Base-by-base conservation (phyloP, 2,797 vertebrate species). In the Huso huso region DNA sequence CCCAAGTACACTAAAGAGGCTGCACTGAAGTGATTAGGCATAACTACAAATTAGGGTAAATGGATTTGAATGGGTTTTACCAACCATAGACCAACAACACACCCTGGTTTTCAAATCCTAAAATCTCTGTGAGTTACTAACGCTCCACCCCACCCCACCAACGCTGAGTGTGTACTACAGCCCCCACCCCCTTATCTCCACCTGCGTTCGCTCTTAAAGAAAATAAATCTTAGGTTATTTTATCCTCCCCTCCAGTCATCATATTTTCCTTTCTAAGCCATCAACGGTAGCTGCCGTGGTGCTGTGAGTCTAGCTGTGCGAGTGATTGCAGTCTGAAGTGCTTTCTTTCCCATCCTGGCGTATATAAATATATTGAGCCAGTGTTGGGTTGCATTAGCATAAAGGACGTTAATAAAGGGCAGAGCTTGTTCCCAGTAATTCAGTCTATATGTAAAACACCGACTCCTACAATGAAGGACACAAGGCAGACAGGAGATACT, bases 361-460 rank as follows among this genome's bases (percentile, higher is more conserved):
- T 12, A 57, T 7, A 62, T 4, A 6, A 23, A 58, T 66, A 8
- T 64, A 58, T 66, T 71, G 70, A 73, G 65, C 67, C 62, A 55
- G 71, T 71, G 67, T 70, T 79, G 74, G 72, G 66, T 70, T 66
- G 37, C 70, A 82, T 87, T 84, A 81, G 74, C 83, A 85, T 84
- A 83, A 79, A 76, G 70, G 71, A 76, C 72, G 79, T 84, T 84
- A 84, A 81, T 81, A 84, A 84, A 81, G 78, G 74, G 77, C 72
- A 81, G 69, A 70, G 69, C 70, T 72, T 57, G 12, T 81, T 76
- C 64, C 74, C 72, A 75, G 75, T 87, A 86, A 86, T 86, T 82
- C 77, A 83, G 85, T 88, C 81, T 86, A 83, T 82, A 87, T 88
- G 87, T 85, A 87, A 87, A 88, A 83, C 82, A 76, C 70, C 63